These are phyloP conservation scores for Zapus hudsonius DNA, from an alignment of 2,113 vertebrate species.

Conservation along the genomic window DNA sequence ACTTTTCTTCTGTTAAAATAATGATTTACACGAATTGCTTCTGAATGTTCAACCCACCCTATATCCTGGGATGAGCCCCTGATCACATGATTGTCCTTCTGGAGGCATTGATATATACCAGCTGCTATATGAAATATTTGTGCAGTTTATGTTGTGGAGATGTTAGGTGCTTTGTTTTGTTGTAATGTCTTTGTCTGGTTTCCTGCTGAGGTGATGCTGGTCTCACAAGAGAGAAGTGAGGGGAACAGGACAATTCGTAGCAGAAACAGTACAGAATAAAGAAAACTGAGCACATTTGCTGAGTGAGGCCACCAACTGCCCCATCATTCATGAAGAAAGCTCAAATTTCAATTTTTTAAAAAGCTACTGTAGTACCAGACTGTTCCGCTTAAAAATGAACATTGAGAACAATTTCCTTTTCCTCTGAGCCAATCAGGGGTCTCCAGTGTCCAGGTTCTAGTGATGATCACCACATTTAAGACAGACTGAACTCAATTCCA, in stretches of 20 bases:
- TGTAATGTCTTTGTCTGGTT: neutral
- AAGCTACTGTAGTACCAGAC: neutral
- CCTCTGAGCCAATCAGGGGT: neutral
- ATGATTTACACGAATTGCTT: neutral
- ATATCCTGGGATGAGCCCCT: neutral
- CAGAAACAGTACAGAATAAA: neutral
- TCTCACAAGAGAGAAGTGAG: neutral
- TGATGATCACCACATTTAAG: neutral
- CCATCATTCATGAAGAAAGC: neutral
- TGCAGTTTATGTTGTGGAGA: neutral
- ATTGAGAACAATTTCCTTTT: neutral
- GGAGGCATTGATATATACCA: neutral
- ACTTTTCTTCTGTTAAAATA: neutral
- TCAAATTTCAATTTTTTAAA: neutral
- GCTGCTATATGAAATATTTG: slow-evolving; percentile 28
- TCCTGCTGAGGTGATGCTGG: neutral
- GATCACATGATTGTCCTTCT: neutral
- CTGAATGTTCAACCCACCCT: slow-evolving; percentile 12
- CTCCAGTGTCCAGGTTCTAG: neutral
- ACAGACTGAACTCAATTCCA: neutral
- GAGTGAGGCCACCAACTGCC: neutral
- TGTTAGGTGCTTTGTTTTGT: neutral
- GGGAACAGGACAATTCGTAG: neutral
- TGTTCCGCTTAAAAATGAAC: neutral
- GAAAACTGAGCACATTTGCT: neutral